Evolutionary conservation across 2,888 invertebrate genomes (phyloP), one percentile per base, ranked within the genome.

Genomic region (Synergus gifuensis): DNA sequence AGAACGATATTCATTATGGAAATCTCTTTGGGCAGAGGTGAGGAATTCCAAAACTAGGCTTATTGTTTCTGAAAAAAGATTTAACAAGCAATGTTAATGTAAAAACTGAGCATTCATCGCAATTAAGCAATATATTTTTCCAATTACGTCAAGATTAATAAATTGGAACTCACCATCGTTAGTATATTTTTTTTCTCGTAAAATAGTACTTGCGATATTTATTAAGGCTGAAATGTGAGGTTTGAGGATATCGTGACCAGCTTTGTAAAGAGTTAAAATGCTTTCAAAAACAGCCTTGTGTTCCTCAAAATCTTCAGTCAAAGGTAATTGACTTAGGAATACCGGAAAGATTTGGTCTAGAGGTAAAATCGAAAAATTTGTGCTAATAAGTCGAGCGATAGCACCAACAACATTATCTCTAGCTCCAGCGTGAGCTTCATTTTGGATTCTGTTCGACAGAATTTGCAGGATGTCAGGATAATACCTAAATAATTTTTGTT

Each of bases 331-430:
- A 86, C 94, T 94, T 3, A 97, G 91, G 79, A 96, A 94, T 11
- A 95, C 95, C 0, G 96, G 96, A 82, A 96, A 93, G 7, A 96
- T 94, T 91, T 95, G 95, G n/a, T 94, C 94, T 79, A 97, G 90
- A 28, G 96, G 96, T 81, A 97, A 93, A 84, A 93, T 93, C 79
- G 91, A 91, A 64, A 94, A 92, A 91, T 96, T 95, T 2, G 94
- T 94, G 58, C 95, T 93, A 76, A 97, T 96, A 88, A 97, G 93
- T 80, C 96, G 94, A 42, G 96, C 95, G 77, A 96, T 93, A 49
- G 96, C 96, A 76, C 96, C 97, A 90, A 96, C 95, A 84, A 96
- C 95, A 89, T 97, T 97, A 89, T 97, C 97, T 80, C 96, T 92
- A 5, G 95, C 95, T 60, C 95, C 93, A 0, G 94, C 93, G 87